A percentile compares a stretch with the other conserved stretches of the same genome.
Conservation (phyloP, 2,888 invertebrate species). For the Habrosyne pyritoides region DNA sequence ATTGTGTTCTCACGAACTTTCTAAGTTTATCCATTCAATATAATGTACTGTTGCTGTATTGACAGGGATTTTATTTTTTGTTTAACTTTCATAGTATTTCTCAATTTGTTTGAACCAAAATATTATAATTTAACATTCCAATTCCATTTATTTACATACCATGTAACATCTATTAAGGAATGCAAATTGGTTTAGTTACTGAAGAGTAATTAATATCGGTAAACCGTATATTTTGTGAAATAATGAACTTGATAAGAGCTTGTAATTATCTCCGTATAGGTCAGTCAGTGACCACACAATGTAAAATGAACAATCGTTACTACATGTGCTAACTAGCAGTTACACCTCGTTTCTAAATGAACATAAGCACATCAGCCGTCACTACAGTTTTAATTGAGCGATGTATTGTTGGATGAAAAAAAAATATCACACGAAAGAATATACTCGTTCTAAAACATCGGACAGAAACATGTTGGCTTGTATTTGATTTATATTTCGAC, state of each 20-base stretch:
- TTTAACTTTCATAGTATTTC: neutral
- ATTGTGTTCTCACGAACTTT: neutral
- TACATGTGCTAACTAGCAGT: conserved; percentile 34
- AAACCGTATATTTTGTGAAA: conserved; percentile 21
- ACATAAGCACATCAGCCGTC: conserved; percentile 11
- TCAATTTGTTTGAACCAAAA: neutral
- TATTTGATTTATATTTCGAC: neutral
- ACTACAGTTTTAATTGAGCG: conserved; percentile 23
- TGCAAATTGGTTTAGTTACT: neutral
- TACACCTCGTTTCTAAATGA: conserved; percentile 28
- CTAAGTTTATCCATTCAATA: neutral
- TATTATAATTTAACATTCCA: conserved; percentile 1
- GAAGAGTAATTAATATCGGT: neutral
- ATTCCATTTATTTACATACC: neutral
- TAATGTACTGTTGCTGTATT: neutral
- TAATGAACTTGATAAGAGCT: conserved; percentile 30
- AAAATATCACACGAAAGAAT: neutral
- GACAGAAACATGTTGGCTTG: neutral
- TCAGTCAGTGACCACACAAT: conserved; percentile 29
- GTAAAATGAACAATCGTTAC: conserved; percentile 26
- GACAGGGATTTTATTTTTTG: neutral
- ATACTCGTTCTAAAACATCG: neutral
- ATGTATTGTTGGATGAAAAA: conserved; percentile 19
- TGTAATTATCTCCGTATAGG: conserved; percentile 24
- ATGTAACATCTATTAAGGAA: neutral